phyloP scores from a whole-genome alignment of 1,140 invertebrate species.

The Cepaea nemoralis region DNA sequence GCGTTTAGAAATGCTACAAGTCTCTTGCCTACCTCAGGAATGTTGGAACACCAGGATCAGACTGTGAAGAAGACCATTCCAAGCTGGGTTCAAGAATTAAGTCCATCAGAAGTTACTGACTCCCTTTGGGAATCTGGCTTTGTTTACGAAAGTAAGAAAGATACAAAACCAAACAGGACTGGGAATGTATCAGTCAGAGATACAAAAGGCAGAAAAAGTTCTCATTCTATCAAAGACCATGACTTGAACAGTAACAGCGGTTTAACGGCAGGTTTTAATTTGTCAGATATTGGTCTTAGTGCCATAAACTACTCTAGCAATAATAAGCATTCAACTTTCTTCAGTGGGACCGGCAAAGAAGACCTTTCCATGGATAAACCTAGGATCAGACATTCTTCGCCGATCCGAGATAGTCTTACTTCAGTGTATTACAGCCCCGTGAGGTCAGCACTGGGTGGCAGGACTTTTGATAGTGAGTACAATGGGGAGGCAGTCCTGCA shows the following conservation, averaged over 20 bases:
- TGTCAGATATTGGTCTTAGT: constrained; percentile 42
- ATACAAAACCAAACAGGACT: not conserved
- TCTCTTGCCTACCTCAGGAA: constrained; percentile 42
- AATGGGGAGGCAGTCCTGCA: constrained; percentile 18
- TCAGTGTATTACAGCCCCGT: not conserved
- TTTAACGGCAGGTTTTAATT: constrained; percentile 40
- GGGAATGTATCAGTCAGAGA: not conserved
- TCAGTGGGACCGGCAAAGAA: not conserved
- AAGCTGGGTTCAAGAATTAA: constrained; percentile 56
- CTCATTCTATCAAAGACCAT: not conserved
- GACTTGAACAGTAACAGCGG: not conserved
- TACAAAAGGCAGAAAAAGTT: not conserved
- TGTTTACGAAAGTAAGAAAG: not conserved
- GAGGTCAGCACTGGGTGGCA: not conserved
- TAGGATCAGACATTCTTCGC: not conserved
- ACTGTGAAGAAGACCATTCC: constrained; percentile 47
- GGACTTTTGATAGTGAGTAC: constrained; percentile 22
- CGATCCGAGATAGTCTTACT: not conserved
- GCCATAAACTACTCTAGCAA: no score
- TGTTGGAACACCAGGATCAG: constrained; percentile 46
- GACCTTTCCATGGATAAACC: not conserved
- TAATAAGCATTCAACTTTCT: constrained; percentile 12
- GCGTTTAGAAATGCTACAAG: constrained; percentile 7
- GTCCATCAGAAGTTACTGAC: constrained; percentile 49
- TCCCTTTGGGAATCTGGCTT: constrained; percentile 12